These are phyloP conservation scores for Caerostris extrusa DNA, from an alignment of 1,140 invertebrate species.

Conservation along the genomic window DNA sequence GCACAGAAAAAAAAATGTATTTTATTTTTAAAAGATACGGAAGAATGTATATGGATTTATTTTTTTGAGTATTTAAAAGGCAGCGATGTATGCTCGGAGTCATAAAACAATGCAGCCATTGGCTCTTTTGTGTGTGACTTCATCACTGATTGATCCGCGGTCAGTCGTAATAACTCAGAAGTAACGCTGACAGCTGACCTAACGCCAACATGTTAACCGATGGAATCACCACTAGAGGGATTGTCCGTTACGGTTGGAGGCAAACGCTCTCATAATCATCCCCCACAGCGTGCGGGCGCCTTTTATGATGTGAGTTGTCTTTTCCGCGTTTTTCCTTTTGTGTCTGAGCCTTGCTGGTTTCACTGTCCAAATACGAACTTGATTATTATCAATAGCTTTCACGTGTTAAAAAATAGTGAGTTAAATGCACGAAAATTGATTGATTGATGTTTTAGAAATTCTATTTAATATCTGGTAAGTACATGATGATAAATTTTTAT, in stretches of 20 bases:
- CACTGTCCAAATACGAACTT: background rate
- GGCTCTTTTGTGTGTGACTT: background rate
- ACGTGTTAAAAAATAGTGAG: too few species aligned
- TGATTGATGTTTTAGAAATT: background rate
- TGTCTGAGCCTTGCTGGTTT: background rate
- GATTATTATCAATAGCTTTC: too few species aligned
- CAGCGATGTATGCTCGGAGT: background rate
- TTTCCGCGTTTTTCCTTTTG: background rate
- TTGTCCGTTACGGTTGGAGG: slow-evolving; percentile 6
- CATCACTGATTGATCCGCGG: slow-evolving; percentile 14
- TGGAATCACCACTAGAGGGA: slow-evolving; percentile 71
- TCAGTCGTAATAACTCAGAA: slow-evolving; percentile 25
- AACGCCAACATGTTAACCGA: slow-evolving; percentile 38
- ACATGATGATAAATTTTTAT: background rate
- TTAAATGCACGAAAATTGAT: background rate
- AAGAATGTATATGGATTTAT: too few species aligned
- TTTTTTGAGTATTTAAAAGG: background rate
- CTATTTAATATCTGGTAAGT: background rate
- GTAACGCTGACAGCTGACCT: slow-evolving; percentile 46
- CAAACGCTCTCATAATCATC: slow-evolving; percentile 58
- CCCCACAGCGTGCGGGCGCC: slow-evolving; percentile 18
- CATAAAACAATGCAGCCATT: too few species aligned
- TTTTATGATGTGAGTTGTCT: background rate
- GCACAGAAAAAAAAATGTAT: too few species aligned
- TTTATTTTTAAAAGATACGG: too few species aligned